Conservation (phyloP, 2,797 vertebrate species). For the Gephyroberyx darwinii region DNA sequence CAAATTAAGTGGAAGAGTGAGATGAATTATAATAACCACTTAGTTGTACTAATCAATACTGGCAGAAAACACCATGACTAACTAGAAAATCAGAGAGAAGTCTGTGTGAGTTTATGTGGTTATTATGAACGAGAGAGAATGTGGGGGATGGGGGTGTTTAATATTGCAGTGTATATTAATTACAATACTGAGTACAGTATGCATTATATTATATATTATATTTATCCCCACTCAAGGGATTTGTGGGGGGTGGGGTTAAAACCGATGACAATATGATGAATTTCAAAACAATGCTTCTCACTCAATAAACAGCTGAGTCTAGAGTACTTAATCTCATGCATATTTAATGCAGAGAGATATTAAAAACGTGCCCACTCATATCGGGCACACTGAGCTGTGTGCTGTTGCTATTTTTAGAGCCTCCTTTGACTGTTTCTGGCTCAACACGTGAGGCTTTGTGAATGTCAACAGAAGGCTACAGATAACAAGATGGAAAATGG, state of each 20-base stretch:
- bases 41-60: constrained; percentile 10
- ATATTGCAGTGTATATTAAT: background rate
- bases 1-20: background rate
- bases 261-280: constrained; percentile 20
- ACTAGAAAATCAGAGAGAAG: too few relatives aligned
- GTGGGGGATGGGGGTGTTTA: background rate
- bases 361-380: constrained; percentile 75
- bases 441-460: constrained; percentile 74
- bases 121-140: constrained; percentile 4
- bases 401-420: constrained; percentile 74
- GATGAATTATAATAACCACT: background rate
- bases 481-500: constrained; percentile 75
- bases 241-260: background rate
- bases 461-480: constrained; percentile 76
- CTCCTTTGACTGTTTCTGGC: constrained; percentile 72
- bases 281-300: constrained; percentile 70
- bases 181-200: background rate
- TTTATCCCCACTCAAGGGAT: background rate
- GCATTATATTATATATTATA: background rate
- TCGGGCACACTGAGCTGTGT: constrained; percentile 59
- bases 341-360: constrained; percentile 74
- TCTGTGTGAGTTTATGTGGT: too few relatives aligned
- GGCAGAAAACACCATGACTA: background rate
- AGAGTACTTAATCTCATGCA: constrained; percentile 75
- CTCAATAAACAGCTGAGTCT: constrained; percentile 65